Evolutionary conservation across 1,140 invertebrate genomes (phyloP).

Genomic region (Daktulosphaira vitifoliae): DNA sequence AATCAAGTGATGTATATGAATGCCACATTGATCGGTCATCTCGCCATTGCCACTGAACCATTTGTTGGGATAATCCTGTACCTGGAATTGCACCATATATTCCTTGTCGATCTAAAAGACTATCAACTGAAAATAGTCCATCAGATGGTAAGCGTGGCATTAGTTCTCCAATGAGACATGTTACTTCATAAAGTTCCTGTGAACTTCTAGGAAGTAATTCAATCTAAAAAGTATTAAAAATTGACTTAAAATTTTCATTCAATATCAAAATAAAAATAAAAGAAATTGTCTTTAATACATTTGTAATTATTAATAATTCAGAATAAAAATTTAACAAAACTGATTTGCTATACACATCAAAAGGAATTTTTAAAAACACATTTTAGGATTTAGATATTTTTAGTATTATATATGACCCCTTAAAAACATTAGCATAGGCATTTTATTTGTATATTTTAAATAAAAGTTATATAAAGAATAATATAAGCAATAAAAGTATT

Average conservation of each 20-base stretch:
- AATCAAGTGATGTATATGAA: conserved; percentile 62
- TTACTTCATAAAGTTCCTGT: conserved; percentile 93
- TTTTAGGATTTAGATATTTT: no score
- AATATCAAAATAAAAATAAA: conserved; percentile 25
- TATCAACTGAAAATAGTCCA: conserved; percentile 88
- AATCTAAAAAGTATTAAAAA: conserved; percentile 47
- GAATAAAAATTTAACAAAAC: no score
- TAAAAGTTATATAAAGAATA: no score
- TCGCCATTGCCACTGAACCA: conserved; percentile 90
- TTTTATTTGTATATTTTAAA: no score
- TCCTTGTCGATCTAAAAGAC: conserved; percentile 50
- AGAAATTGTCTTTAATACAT: no score
- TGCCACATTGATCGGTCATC: conserved; percentile 72
- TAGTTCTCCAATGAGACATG: conserved; percentile 87
- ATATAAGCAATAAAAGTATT: no score
- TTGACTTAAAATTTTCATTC: no score
- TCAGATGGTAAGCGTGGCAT: conserved; percentile 89
- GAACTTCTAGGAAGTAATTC: conserved; percentile 82
- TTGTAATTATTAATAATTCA: not conserved
- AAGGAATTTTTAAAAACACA: no score
- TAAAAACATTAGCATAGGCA: no score
- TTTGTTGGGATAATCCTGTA: conserved; percentile 50
- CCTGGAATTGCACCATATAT: conserved; percentile 30
- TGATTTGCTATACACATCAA: no score
- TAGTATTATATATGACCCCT: no score